phyloP scores from a whole-genome alignment of 2,113 vertebrate species.

The Zingel zingel region DNA sequence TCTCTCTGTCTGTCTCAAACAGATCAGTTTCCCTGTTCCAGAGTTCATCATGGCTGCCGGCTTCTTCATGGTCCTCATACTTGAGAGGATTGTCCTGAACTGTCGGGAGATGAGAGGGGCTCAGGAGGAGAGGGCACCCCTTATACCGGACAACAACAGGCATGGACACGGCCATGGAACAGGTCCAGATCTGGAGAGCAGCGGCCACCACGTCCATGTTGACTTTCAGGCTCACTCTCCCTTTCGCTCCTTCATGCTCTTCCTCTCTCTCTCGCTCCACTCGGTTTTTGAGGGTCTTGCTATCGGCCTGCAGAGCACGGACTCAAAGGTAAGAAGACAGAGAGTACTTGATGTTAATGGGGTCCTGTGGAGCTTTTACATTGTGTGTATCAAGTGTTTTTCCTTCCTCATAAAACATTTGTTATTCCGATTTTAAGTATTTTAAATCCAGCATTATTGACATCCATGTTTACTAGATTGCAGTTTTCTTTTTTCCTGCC shows the following conservation, averaged over 20 bases:
- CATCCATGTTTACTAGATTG: background rate
- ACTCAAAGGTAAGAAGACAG: slow-evolving; percentile 78
- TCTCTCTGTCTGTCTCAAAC: slow-evolving; percentile 29
- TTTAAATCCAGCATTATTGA: background rate
- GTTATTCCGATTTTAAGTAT: background rate
- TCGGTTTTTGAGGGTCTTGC: slow-evolving; percentile 92
- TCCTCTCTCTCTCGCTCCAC: slow-evolving; percentile 91
- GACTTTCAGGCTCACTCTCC: slow-evolving; percentile 86
- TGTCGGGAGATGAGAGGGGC: slow-evolving; percentile 56
- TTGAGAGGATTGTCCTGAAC: slow-evolving; percentile 88
- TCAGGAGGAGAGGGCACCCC: slow-evolving; percentile 74
- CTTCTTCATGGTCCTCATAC: slow-evolving; percentile 90
- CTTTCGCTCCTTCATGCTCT: slow-evolving; percentile 89
- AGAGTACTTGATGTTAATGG: background rate
- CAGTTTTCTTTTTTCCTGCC: background rate
- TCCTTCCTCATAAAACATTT: background rate
- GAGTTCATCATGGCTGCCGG: slow-evolving; percentile 91
- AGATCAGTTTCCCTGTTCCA: slow-evolving; percentile 85
- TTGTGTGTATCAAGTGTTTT: no score
- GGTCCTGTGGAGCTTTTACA: background rate
- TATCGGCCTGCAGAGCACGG: slow-evolving; percentile 88
- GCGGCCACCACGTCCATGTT: slow-evolving; percentile 82
- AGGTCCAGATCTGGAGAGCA: slow-evolving; percentile 72
- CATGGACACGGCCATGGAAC: slow-evolving; percentile 34
- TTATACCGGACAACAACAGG: slow-evolving; percentile 58